Percentiles rank a stretch among this genome's conserved stretches.
Conservation (phyloP, 2,888 invertebrate genomes). For the Tenodera sinensis region DNA sequence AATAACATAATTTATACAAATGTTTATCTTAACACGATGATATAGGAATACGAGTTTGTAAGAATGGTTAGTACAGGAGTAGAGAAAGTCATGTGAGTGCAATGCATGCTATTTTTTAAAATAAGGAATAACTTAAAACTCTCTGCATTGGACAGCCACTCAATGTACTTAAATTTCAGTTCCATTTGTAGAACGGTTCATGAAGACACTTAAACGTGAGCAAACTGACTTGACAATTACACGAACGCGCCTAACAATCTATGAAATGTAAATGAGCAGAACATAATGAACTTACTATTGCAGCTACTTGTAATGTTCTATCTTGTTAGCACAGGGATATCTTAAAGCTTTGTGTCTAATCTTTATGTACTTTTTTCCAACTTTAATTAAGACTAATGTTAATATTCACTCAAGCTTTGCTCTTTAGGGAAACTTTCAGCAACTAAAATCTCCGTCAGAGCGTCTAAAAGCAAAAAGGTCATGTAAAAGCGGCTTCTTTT, state of each 20-base stretch:
- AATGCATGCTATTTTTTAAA: too few relatives aligned
- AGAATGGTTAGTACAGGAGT: too few relatives aligned
- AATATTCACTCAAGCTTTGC: neutral
- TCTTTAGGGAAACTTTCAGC: neutral
- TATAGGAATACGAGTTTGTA: too few relatives aligned
- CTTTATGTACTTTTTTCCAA: neutral
- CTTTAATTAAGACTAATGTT: neutral
- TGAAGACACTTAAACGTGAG: too few relatives aligned
- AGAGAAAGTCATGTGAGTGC: too few relatives aligned
- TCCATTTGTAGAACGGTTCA: too few relatives aligned
- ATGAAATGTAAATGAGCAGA: neutral
- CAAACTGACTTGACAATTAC: too few relatives aligned
- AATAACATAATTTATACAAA: too few relatives aligned
- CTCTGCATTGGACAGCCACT: too few relatives aligned
- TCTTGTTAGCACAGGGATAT: neutral
- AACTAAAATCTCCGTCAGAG: neutral
- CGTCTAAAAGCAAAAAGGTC: neutral
- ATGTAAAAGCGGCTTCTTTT: neutral
- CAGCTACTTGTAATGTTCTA: neutral
- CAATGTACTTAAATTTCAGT: too few relatives aligned
- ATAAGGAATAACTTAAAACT: too few relatives aligned
- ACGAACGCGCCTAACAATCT: neutral
- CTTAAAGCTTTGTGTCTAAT: neutral
- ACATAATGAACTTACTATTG: neutral
- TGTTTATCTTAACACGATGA: too few relatives aligned